A percentile compares a stretch with the other conserved stretches of the same genome.
phyloP scores from a whole-genome alignment of 2,113 vertebrate genomes.

The Arvicanthis niloticus region DNA sequence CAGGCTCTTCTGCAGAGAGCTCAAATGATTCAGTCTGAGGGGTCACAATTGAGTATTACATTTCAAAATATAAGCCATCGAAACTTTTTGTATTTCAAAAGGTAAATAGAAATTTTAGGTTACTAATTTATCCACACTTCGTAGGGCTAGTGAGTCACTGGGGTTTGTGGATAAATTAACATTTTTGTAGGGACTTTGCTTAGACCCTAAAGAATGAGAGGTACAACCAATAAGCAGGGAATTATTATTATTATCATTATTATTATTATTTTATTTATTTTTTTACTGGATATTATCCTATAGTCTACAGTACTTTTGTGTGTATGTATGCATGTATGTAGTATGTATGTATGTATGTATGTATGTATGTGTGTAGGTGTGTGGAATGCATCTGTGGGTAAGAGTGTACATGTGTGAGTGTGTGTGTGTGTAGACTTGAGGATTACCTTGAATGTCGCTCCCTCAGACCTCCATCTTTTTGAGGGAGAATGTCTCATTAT shows the following conservation, averaged over 20 bases:
- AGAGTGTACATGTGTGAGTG: background rate
- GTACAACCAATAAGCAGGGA: background rate
- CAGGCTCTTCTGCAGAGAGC: background rate
- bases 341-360: background rate
- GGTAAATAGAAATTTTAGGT: background rate
- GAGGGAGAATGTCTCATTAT: background rate
- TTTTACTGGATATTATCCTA: background rate
- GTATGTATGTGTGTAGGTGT: background rate
- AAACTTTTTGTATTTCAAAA: conserved; percentile 31
- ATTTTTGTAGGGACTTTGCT: conserved; percentile 27
- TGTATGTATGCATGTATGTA: background rate
- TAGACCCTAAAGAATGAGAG: conserved; percentile 28
- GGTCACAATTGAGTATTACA: background rate
- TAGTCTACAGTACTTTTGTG: background rate
- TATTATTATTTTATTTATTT: too few species aligned
- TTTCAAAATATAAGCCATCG: conserved; percentile 35
- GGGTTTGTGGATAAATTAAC: conserved; percentile 38
- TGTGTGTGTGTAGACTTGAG: background rate
- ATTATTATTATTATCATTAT: too few species aligned
- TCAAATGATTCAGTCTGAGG: background rate
- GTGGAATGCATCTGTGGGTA: background rate
- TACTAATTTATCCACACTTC: conserved; percentile 8
- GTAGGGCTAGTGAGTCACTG: conserved; percentile 7
- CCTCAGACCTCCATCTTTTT: background rate
- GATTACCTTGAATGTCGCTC: background rate